Evolutionary conservation across 1,140 invertebrate genomes (phyloP), one percentile per base, ranked within the genome.

Genomic region (Atta cephalotes): DNA sequence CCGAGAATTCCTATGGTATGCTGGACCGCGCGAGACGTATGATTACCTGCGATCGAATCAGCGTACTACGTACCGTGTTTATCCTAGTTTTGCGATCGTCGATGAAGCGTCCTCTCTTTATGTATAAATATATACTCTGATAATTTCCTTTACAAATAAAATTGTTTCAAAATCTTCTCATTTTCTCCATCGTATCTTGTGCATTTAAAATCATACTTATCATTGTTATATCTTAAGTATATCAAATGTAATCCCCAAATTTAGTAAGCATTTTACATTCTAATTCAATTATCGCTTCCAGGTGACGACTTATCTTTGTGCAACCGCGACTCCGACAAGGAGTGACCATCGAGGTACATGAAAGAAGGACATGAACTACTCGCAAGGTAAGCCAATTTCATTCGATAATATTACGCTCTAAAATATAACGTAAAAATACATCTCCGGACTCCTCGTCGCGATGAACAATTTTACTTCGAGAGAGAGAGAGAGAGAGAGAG

Each of bases 301-400:
- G 94, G 91, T 89, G 87, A 65, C 65, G 80, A 82, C 87, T 88
- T 92, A 88, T 91, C 70, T 76, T 72, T 85, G 86, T 85, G 82
- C 45, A 87, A 91, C 63, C 88, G 91, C 53, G 87, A 92, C 94
- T 95, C 94, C 94, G 92, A 85, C 88, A 89, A 93, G 93, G 94
- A 95, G 94, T 94, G 87, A 92, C 91, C 79, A 91, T 86, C 91
- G 93, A 93, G 89, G 93, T 95, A 94, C 94, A 95, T 94, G 94
- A 95, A 92, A 93, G 92, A 91, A 91, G 94, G 95, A 95, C 92
- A 95, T 95, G 94, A 95, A 94, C 93, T 95, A 95, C 94, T 94
- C 95, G 92, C 94, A 95, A 94, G 95, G 95, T 95, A 91, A 94
- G 93, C 3, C 25, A 18, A 70, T 60, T 60, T 71, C 28, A 16